phyloP scores from a whole-genome alignment of 2,113 vertebrate genomes.

The Catharus bicknelli region DNA sequence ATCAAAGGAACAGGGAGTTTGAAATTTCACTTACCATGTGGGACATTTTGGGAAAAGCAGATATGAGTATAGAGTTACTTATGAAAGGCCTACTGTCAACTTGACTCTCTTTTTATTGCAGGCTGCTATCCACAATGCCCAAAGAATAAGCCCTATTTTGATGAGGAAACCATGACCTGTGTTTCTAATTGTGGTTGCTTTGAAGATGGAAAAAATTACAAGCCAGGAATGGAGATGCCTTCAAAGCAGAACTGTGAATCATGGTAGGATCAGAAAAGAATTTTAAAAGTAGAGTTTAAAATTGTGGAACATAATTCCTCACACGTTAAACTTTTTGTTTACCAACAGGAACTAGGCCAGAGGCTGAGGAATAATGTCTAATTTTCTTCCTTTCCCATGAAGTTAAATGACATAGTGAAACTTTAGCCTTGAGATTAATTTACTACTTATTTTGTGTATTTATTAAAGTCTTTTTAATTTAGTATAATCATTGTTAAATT shows the following conservation, averaged over 20 bases:
- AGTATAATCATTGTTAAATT: background rate
- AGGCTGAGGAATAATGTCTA: background rate
- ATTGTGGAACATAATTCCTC: background rate
- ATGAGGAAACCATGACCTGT: conserved; percentile 89
- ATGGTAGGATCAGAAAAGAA: conserved; percentile 77
- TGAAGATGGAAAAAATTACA: conserved; percentile 76
- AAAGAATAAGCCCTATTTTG: conserved; percentile 79
- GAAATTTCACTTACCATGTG: background rate
- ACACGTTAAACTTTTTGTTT: background rate
- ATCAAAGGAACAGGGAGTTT: background rate
- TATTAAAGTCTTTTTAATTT: background rate
- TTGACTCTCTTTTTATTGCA: conserved; percentile 23
- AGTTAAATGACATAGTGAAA: background rate
- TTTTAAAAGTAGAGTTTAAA: background rate
- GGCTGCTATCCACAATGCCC: conserved; percentile 94
- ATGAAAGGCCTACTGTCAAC: background rate
- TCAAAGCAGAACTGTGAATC: conserved; percentile 77
- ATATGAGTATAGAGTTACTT: background rate
- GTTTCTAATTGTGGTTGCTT: conserved; percentile 83
- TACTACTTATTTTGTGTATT: background rate
- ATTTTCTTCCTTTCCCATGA: background rate
- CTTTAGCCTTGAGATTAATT: background rate
- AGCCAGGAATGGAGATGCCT: conserved; percentile 66
- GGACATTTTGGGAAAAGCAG: background rate
- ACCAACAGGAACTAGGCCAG: background rate